Percentiles rank a stretch among this genome's conserved stretches.
These are phyloP conservation scores for Drosophila fulvimacula DNA, from an alignment of 2,888 invertebrate genomes.

Conservation along the genomic window DNA sequence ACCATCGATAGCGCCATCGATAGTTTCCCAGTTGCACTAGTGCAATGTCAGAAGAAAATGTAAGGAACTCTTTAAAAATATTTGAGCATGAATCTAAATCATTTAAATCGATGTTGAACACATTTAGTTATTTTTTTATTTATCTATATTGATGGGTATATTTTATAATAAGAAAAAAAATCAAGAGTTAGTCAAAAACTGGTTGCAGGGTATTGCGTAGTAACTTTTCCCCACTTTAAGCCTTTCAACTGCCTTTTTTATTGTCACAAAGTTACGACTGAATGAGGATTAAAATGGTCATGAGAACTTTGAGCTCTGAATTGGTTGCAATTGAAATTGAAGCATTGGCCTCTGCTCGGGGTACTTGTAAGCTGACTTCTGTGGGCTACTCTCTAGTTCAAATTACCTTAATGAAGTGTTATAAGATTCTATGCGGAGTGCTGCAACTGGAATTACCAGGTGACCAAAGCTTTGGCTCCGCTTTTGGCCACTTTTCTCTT, in stretches of 20 bases:
- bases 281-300: constrained; percentile 11
- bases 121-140: too few relatives aligned
- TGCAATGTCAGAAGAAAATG: too few relatives aligned
- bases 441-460: neutral
- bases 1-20: too few relatives aligned
- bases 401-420: constrained; percentile 45
- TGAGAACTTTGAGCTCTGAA: constrained; percentile 7
- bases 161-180: neutral
- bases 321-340: constrained; percentile 15
- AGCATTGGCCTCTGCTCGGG: neutral
- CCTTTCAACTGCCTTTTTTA: neutral
- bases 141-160: too few relatives aligned
- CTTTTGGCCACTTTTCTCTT: constrained; percentile 11
- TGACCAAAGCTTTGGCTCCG: constrained; percentile 1
- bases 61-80: too few relatives aligned
- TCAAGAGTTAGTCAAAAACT: neutral
- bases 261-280: neutral
- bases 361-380: constrained; percentile 4
- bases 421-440: constrained; percentile 3
- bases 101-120: too few relatives aligned
- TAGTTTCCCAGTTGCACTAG: too few relatives aligned
- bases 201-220: neutral
- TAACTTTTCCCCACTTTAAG: too few relatives aligned
- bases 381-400: constrained; percentile 13
- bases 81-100: too few relatives aligned